phyloP scores from a whole-genome alignment of 2,797 vertebrate species.

The Microctenopoma steveboyesi region DNA sequence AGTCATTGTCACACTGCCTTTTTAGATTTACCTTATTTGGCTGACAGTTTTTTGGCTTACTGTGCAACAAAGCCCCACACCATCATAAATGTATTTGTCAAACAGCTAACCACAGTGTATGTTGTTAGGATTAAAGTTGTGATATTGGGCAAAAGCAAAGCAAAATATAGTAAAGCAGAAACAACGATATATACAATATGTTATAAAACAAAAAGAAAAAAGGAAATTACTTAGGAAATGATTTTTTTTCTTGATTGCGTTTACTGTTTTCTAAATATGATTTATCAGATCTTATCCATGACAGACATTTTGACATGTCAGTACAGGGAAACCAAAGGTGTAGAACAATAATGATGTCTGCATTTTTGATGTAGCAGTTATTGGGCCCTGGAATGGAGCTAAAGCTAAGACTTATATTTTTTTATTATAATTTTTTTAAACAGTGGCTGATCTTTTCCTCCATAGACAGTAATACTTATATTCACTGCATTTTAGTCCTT shows the following conservation, averaged over 20 bases:
- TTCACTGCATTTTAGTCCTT: conserved; percentile 36
- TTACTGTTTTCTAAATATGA: conserved; percentile 13
- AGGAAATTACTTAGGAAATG: neutral
- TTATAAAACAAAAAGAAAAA: neutral
- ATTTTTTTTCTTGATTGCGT: conserved; percentile 34
- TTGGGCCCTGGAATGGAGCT: neutral
- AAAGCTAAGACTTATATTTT: neutral
- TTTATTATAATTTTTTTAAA: neutral
- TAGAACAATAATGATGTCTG: neutral
- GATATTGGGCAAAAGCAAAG: neutral
- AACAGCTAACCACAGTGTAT: neutral
- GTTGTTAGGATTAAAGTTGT: neutral
- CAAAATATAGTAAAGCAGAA: neutral
- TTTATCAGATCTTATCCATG: conserved; percentile 3
- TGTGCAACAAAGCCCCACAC: conserved; percentile 17
- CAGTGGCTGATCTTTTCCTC: conserved; percentile 37
- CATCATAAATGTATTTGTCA: conserved; percentile 3
- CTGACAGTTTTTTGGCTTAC: conserved; percentile 32
- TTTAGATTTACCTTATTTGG: conserved; percentile 6
- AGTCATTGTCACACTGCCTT: conserved; percentile 7
- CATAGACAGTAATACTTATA: conserved; percentile 34
- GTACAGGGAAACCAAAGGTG: neutral
- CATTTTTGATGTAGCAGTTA: conserved; percentile 7
- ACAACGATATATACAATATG: neutral
- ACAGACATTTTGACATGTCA: neutral